Percentiles rank a stretch among this genome's conserved stretches.
Evolutionary conservation across 2,113 vertebrate species (phyloP).

Genomic region (Megaleporinus macrocephalus): DNA sequence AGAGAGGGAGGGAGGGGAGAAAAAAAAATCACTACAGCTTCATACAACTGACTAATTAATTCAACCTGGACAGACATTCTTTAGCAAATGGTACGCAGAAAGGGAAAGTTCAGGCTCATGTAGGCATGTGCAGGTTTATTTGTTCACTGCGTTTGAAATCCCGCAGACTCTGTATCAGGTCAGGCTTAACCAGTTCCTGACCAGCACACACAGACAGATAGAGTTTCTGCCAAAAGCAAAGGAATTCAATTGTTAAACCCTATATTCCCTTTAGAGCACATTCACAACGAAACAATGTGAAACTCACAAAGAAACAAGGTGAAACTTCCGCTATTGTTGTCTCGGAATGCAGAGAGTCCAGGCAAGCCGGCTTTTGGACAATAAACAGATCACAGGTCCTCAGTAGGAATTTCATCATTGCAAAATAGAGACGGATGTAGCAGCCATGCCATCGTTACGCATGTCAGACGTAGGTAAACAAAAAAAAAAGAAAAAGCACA

Average conservation of each 20-base stretch:
- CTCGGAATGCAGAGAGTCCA: slow-evolving; percentile 51
- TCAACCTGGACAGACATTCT: slow-evolving; percentile 41
- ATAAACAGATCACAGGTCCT: not conserved
- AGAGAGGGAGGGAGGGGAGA: not conserved
- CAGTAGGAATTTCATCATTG: not conserved
- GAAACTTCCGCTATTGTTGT: slow-evolving; percentile 47
- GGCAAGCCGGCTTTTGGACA: slow-evolving; percentile 23
- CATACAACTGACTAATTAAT: slow-evolving; percentile 43
- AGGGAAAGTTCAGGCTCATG: slow-evolving; percentile 8
- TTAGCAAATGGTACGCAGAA: slow-evolving; percentile 31
- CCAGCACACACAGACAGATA: not conserved
- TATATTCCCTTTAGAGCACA: not conserved
- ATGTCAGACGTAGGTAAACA: no score
- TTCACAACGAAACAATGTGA: slow-evolving; percentile 16
- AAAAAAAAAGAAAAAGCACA: no score
- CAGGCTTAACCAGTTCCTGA: slow-evolving; percentile 47
- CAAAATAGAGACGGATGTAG: not conserved
- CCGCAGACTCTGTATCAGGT: slow-evolving; percentile 29
- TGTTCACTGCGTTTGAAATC: slow-evolving; percentile 9
- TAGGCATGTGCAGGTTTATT: slow-evolving; percentile 17
- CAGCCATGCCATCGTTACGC: no score
- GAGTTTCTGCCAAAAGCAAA: not conserved
- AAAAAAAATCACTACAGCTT: not conserved
- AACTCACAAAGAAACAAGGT: slow-evolving; percentile 17
- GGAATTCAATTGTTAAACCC: slow-evolving; percentile 26